Base-by-base conservation (phyloP, 2,888 invertebrate genomes). In the Dryadula phaetusa region DNA sequence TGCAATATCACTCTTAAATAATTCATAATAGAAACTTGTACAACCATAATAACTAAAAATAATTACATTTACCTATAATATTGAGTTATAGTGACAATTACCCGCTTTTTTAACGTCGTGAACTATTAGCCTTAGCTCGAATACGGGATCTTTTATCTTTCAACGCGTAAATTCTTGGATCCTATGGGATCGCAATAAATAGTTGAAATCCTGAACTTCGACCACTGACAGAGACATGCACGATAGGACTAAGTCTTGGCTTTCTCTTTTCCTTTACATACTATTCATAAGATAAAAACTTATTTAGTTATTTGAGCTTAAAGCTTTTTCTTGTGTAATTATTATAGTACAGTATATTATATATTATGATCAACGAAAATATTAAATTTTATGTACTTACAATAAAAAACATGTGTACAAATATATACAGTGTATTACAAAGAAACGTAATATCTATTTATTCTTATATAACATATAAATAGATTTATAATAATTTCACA, bases 171-270 rank as follows among this genome's bases (percentile, higher is more conserved):
- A 92, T 88, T 89, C 82, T 74, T 78, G 78, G 81, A 86, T 89
- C 86, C 84, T 80, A 75, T 70, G 84, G 87, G 90, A 88, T 87
- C 78, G 90, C 86, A 88, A 91, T 91, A 91, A 92, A 91, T 92
- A 90, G 86, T 83, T 83, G 84, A 89, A 91, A 91, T 90, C 88
- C 83, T 84, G 85, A 89, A 89, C 84, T 91, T 86, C 81, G 84
- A 82, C 85, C 84, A 83, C 86, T 82, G 87, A 85, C 85, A 82
- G 76, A 75, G 84, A 81, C 83, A 81, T 79, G 79, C 77, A 82
- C 80, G 87, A 88, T 90, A 89, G 82, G 85, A 84, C 83, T 87
- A 81, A 82, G 81, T 72, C 77, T 74, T 70, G 75, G 72, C 74
- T 79, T 78, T 71, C 70, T 69, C 74, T 75, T 76, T 77, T 70